Evolutionary conservation across 2,888 invertebrate species (phyloP), one percentile per base, ranked within the genome.

Genomic region (Epistrophe eligans): DNA sequence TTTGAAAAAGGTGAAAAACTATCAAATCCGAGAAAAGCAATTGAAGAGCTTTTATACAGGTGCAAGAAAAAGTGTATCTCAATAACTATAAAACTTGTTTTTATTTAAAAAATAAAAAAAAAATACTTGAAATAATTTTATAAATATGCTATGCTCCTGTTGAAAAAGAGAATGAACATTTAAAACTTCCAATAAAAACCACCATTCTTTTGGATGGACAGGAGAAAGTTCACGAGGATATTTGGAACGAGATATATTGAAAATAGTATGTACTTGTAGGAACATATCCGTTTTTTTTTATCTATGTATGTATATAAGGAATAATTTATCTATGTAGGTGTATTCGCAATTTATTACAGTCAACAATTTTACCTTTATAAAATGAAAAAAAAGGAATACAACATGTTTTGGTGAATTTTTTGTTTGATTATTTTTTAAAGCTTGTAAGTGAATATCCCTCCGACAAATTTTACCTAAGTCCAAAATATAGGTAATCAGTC

Each of bases 221-320:
- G 79, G 48, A 45, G 62, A 74, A 79, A 80, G 58, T 67, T 80
- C 64, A 80, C 72, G 58, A 77, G 80, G 76, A 45, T 66, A 80
- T 77, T 77, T 48, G 50, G 77, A 62, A 77, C 55, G 77, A 38
- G 60, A 80, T 74, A 85, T 67, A 73, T 73, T 77, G 67, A 77
- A 81, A 81, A 77, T 73, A 70, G 85, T 85, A 73, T 50, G 67
- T 66, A 66, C 48, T 45, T 66, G 48, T 66, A 66, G 79, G 48
- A 79, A 70, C 17, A 84, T 32, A 15, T 55, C 13, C 15, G 71
- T 79, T 40, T 24, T 35, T n/a, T 17, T 19, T 13, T 40, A 13
- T 13, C 1, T n/a, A 45, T 35, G 11, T 40, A n/a, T 15, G 8
- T 62, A 15, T 60, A 1, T 60, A 15, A 13, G 15, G 10, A 5